These are phyloP conservation scores for Sturnira hondurensis DNA, from an alignment of 2,113 vertebrate genomes.

Conservation along the genomic window DNA sequence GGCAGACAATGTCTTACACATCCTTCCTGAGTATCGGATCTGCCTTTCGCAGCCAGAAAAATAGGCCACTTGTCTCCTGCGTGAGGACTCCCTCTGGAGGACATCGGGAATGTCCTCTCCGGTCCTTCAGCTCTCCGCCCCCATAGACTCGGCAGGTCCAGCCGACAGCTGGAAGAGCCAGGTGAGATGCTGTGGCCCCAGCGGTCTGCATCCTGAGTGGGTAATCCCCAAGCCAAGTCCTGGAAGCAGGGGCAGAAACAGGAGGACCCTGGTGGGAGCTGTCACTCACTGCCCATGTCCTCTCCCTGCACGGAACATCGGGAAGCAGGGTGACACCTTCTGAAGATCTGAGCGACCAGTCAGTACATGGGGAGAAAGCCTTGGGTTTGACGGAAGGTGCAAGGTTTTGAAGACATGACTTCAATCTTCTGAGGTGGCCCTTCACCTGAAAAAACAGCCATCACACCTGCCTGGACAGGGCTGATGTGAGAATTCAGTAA, in stretches of 20 bases:
- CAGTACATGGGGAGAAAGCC: background rate
- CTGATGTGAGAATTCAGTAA: background rate
- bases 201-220: background rate
- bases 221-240: background rate
- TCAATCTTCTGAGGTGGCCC: background rate
- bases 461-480: background rate
- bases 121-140: background rate
- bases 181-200: background rate
- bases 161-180: background rate
- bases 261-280: background rate
- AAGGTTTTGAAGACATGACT: background rate
- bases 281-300: accelerated
- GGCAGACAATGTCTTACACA: accelerated
- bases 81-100: background rate
- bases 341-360: background rate
- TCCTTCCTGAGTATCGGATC: background rate
- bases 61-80: background rate
- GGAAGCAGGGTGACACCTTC: background rate
- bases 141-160: background rate
- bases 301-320: background rate
- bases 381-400: background rate
- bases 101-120: background rate
- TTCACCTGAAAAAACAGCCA: background rate
- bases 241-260: background rate
- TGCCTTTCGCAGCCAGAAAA: background rate